Base-by-base conservation (phyloP, 2,797 vertebrate species). In the Miichthys miiuy region DNA sequence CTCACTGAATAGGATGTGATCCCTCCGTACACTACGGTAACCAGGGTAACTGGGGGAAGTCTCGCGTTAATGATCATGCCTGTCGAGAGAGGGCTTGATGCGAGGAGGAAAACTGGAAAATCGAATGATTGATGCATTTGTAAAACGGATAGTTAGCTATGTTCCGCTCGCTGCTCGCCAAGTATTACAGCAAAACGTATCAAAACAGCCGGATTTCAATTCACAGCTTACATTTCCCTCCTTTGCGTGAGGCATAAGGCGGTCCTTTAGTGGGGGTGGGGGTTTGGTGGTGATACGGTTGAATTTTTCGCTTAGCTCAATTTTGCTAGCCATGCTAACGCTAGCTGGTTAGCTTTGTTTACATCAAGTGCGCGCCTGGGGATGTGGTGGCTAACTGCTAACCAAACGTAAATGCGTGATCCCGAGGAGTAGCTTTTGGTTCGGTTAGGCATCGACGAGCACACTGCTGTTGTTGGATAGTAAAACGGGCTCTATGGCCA, bases 261-360 rank as follows among this genome's bases (percentile, higher is more conserved):
- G 83, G 69, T 44, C 70, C 11, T 44, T 14, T n/a, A 41, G 72
- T n/a, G 56, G 73, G 80, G 74, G 72, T 75, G 41, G 41, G 8
- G 41, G 41, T 9, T 41, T 41, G 2, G 41, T 61, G 64, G 75
- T 61, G 74, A 83, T 66, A 81, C 85, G 81, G 85, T 84, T 88
- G 47, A 78, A 81, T n/a, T 87, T 72, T 81, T 84, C 75, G 87
- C 76, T 6, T 85, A 74, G 87, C 91, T 87, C 30, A 84, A 81
- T 75, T 77, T 56, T 34, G 84, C 81, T 91, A 84, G 80, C 84
- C 2, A 82, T 79, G 90, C 90, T 92, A 94, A 81, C 44, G 64
- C 62, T 88, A 86, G 67, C 84, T 67, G 77, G 86, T 89, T 94
- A 95, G 93, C 92, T 92, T 94, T 94, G 94, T 94, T 94, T 94